Percentiles rank a stretch among this genome's conserved stretches.
Conservation (phyloP, 2,113 vertebrate species). For the Apodemus sylvaticus region DNA sequence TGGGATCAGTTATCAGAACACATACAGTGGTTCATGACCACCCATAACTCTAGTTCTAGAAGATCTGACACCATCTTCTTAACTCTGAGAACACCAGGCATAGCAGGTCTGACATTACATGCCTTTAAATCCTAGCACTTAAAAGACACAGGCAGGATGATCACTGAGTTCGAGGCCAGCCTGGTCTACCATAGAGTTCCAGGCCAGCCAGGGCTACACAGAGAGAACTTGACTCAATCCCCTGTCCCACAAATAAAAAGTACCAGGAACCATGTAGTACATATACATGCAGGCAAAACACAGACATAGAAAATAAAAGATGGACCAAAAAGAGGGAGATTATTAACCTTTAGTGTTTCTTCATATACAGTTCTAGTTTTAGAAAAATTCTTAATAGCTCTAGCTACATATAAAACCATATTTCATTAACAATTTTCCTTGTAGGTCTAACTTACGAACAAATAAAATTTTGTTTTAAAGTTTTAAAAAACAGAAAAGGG, state of each 20-base stretch:
- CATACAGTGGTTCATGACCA: background rate
- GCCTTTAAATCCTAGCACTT: background rate
- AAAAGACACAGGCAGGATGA: background rate
- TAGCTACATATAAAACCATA: constrained; percentile 20
- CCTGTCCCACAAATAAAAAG: background rate
- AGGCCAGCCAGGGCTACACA: background rate
- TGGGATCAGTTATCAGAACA: background rate
- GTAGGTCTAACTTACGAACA: constrained; percentile 3
- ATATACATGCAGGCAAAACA: background rate
- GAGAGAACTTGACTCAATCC: background rate
- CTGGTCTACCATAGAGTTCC: background rate
- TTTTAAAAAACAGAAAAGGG: constrained; percentile 9
- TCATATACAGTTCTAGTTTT: background rate
- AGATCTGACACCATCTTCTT: background rate
- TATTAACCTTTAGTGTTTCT: background rate
- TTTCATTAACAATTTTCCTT: background rate
- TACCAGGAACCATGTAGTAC: background rate
- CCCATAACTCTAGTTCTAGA: background rate
- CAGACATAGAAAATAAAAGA: background rate
- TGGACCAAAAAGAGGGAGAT: background rate
- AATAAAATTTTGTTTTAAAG: constrained; percentile 6
- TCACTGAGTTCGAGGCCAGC: too few species aligned
- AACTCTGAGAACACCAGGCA: background rate
- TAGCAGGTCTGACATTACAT: background rate
- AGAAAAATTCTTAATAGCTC: background rate